Percentiles rank a stretch among this genome's conserved stretches.
Conservation (phyloP, 2,113 vertebrate genomes). For the Hippopotamus amphibius region DNA sequence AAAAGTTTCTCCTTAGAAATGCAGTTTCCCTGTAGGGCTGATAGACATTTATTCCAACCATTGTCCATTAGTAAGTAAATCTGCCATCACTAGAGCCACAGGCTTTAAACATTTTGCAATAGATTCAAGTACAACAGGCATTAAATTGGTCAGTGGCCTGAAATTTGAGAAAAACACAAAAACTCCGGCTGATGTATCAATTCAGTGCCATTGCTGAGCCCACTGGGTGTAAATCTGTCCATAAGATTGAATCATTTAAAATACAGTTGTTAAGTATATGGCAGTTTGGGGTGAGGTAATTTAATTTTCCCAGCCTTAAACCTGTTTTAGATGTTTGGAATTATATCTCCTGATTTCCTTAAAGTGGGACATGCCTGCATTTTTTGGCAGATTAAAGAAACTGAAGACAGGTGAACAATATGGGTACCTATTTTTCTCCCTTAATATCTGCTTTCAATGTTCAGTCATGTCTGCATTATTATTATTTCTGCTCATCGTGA, state of each 20-base stretch:
- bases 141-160: neutral
- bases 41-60: neutral
- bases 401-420: neutral
- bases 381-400: slow-evolving; percentile 51
- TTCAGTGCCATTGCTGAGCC: neutral
- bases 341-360: neutral
- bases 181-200: neutral
- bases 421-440: neutral
- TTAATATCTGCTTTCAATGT: neutral
- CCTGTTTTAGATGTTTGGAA: neutral
- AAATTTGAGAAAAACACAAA: slow-evolving; percentile 34
- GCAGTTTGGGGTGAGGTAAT: neutral
- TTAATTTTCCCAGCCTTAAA: neutral
- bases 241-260: neutral
- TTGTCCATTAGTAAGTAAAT: neutral
- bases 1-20: slow-evolving; percentile 10
- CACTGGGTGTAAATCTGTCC: neutral
- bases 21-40: neutral
- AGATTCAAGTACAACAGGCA: neutral
- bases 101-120: neutral
- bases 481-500: neutral
- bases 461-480: neutral
- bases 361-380: neutral
- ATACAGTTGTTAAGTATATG: neutral
- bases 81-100: neutral